A percentile compares a stretch with the other conserved stretches of the same genome.
phyloP scores from a whole-genome alignment of 2,888 invertebrate species.

The Hypomecis atomaria region DNA sequence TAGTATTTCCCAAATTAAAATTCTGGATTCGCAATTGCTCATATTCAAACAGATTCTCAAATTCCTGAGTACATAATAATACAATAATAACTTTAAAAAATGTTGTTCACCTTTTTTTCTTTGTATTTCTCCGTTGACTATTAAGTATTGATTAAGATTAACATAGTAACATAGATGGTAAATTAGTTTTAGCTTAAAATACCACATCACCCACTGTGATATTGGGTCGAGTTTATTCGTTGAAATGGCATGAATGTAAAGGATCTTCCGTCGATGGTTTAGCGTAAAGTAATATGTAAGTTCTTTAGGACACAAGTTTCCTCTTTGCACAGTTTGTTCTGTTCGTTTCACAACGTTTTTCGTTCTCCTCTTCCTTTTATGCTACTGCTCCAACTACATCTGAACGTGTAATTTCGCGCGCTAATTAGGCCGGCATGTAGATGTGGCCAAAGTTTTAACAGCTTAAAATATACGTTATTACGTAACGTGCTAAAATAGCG shows the following conservation, averaged over 20 bases:
- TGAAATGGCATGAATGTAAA: conserved; percentile 62
- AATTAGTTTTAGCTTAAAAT: conserved; percentile 41
- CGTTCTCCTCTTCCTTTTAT: neutral
- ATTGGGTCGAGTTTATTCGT: conserved; percentile 66
- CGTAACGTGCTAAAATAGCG: too few relatives aligned
- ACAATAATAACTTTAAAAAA: too few relatives aligned
- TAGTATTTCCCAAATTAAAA: too few relatives aligned
- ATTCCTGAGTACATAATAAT: too few relatives aligned
- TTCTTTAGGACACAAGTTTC: conserved; percentile 27
- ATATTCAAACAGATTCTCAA: too few relatives aligned
- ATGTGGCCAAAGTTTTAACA: too few relatives aligned
- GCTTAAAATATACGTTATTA: too few relatives aligned
- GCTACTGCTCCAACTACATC: too few relatives aligned
- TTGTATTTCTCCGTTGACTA: conserved; percentile 5
- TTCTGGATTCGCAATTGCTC: too few relatives aligned
- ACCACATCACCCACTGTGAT: conserved; percentile 81
- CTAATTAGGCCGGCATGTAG: too few relatives aligned
- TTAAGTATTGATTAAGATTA: conserved; percentile 30
- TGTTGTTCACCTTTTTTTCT: neutral
- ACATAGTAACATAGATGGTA: conserved; percentile 35
- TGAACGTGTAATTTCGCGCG: too few relatives aligned
- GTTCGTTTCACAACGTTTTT: neutral
- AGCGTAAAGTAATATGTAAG: conserved; percentile 53
- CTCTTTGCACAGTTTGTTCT: conserved; percentile 14
- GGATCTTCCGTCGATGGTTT: conserved; percentile 70